phyloP scores from a whole-genome alignment of 2,797 vertebrate genomes.

The Uromys caudimaculatus region DNA sequence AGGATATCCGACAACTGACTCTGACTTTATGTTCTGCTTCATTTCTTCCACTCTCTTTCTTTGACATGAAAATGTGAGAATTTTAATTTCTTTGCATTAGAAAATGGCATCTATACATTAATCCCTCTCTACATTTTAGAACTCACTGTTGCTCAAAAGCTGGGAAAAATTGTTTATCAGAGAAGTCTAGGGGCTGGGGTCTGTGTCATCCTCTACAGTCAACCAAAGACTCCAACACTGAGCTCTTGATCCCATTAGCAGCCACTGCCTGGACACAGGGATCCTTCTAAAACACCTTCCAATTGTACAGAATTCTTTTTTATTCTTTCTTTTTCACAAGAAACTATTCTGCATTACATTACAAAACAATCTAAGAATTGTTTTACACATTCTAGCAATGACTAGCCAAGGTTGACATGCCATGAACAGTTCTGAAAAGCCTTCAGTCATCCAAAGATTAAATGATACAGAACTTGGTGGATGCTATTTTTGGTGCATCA shows the following conservation, averaged over 20 bases:
- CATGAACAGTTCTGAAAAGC: slow-evolving; percentile 39
- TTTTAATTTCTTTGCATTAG: slow-evolving; percentile 55
- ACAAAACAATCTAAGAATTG: background rate
- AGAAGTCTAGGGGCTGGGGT: background rate
- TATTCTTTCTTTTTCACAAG: slow-evolving; percentile 55
- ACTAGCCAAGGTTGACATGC: background rate
- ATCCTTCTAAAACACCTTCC: background rate
- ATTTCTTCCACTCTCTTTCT: slow-evolving; percentile 5
- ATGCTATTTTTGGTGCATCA: slow-evolving; percentile 30
- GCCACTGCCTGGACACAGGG: background rate
- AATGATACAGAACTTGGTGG: background rate
- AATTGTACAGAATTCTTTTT: slow-evolving; percentile 13
- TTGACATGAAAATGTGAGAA: slow-evolving; percentile 4
- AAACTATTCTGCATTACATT: slow-evolving; percentile 17
- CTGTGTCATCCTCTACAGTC: slow-evolving; percentile 42
- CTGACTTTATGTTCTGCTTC: background rate
- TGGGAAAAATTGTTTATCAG: slow-evolving; percentile 33
- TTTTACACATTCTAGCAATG: slow-evolving; percentile 10
- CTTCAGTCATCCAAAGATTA: background rate
- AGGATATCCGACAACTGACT: slow-evolving; percentile 34
- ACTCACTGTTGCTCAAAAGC: slow-evolving; percentile 45
- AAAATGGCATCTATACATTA: background rate
- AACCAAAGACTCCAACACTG: slow-evolving; percentile 36
- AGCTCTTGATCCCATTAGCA: background rate
- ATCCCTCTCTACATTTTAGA: slow-evolving; percentile 61